phyloP scores from a whole-genome alignment of 1,140 invertebrate genomes.

The Papilio dardanus region DNA sequence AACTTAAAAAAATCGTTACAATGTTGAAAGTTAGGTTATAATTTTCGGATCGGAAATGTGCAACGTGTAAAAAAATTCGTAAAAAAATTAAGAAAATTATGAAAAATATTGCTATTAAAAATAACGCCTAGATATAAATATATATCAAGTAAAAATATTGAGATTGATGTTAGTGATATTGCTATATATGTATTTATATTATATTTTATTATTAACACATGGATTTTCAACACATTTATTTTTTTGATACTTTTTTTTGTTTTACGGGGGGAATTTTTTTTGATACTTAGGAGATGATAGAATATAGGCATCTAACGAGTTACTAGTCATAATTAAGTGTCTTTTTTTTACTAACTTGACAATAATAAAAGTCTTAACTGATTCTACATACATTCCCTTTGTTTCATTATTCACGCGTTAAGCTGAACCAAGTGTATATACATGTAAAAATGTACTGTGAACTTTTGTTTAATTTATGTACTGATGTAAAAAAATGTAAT shows the following conservation, averaged over 20 bases:
- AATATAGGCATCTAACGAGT: constrained; percentile 28
- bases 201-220: no score
- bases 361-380: constrained; percentile 35
- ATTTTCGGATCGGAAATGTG: neutral
- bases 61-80: neutral
- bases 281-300: no score
- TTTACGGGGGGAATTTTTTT: no score
- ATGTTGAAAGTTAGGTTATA: neutral
- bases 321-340: constrained; percentile 33
- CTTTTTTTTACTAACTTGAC: constrained; percentile 10
- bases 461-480: constrained; percentile 73
- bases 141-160: neutral
- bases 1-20: neutral
- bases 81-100: no score
- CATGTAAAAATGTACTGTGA: constrained; percentile 63
- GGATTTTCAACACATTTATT: no score
- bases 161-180: neutral
- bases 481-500: constrained; percentile 75
- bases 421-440: constrained; percentile 67
- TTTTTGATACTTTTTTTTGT: neutral
- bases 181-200: no score
- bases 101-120: no score
- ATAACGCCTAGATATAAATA: no score
- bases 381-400: constrained; percentile 72
- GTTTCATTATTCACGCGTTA: constrained; percentile 59